These are phyloP conservation scores for Drosophila flavopinicola DNA, from an alignment of 2,888 invertebrate genomes.

Conservation along the genomic window DNA sequence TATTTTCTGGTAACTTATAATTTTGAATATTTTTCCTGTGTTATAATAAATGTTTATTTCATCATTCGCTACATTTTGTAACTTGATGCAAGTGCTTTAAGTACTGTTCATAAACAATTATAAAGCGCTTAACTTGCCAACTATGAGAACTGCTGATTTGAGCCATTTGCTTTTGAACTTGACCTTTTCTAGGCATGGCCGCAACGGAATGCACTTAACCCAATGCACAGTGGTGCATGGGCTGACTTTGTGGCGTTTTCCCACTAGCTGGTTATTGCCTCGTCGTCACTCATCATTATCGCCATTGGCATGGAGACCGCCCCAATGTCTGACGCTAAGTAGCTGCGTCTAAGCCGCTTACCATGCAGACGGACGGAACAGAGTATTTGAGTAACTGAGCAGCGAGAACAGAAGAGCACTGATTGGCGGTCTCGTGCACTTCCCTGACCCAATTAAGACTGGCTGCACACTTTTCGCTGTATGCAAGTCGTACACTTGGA, in stretches of 20 bases:
- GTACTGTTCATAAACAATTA: conserved; percentile 45
- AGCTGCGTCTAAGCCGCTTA: conserved; percentile 63
- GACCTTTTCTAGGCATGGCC: conserved; percentile 50
- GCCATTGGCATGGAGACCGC: conserved; percentile 25
- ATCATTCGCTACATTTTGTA: conserved; percentile 4
- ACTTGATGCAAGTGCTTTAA: conserved; percentile 30
- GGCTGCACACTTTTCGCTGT: conserved; percentile 34
- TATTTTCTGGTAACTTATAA: no score
- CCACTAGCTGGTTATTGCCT: conserved; percentile 19
- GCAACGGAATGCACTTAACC: conserved; percentile 40
- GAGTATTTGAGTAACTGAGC: conserved; percentile 3
- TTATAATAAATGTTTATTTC: no score
- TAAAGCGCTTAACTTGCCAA: conserved; percentile 31
- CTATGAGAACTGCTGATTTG: conserved; percentile 30
- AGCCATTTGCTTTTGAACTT: conserved; percentile 51
- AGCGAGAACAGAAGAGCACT: conserved; percentile 6
- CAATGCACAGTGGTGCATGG: conserved; percentile 42
- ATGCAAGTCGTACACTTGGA: conserved; percentile 3
- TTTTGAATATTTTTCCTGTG: no score
- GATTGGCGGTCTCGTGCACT: conserved; percentile 56
- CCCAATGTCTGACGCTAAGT: conserved; percentile 48
- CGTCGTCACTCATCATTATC: conserved; percentile 43
- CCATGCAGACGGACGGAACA: no score
- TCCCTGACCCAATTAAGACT: conserved; percentile 46
- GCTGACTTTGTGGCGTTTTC: conserved; percentile 30